Conservation (phyloP, 2,888 invertebrate genomes). For the Heliconius ismenius region DNA sequence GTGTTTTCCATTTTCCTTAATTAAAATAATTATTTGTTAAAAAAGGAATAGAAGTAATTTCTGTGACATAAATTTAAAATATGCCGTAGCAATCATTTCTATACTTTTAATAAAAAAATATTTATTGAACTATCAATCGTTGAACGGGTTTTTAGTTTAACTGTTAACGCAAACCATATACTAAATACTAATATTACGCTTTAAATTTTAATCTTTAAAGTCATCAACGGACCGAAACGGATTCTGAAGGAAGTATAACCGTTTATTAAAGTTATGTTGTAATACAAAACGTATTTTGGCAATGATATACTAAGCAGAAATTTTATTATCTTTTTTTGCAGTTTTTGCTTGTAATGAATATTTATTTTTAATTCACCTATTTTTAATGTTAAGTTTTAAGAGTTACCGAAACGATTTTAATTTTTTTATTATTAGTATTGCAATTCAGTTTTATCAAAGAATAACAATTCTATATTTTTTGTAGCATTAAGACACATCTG, state of each 20-base stretch:
- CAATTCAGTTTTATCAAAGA: no score
- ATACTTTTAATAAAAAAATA: no score
- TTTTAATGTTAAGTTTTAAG: neutral
- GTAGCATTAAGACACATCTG: no score
- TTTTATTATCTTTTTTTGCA: neutral
- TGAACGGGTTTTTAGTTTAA: neutral
- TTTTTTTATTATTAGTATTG: no score
- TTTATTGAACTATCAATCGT: no score
- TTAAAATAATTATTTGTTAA: neutral
- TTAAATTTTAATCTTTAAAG: neutral
- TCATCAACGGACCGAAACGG: conserved; percentile 36
- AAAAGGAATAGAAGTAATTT: neutral
- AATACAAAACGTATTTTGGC: conserved; percentile 8
- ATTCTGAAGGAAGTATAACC: conserved; percentile 36
- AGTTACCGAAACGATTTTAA: no score
- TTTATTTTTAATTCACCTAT: neutral
- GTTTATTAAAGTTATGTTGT: conserved; percentile 33
- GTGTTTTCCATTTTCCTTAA: neutral
- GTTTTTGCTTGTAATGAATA: neutral
- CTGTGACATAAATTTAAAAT: neutral
- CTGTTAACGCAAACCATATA: conserved; percentile 6
- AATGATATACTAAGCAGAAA: neutral
- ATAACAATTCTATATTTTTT: no score
- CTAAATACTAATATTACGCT: neutral
- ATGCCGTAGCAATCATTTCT: no score